Evolutionary conservation across 2,797 vertebrate genomes (phyloP), one percentile per base, ranked within the genome.

Genomic region (Labroides dimidiatus): DNA sequence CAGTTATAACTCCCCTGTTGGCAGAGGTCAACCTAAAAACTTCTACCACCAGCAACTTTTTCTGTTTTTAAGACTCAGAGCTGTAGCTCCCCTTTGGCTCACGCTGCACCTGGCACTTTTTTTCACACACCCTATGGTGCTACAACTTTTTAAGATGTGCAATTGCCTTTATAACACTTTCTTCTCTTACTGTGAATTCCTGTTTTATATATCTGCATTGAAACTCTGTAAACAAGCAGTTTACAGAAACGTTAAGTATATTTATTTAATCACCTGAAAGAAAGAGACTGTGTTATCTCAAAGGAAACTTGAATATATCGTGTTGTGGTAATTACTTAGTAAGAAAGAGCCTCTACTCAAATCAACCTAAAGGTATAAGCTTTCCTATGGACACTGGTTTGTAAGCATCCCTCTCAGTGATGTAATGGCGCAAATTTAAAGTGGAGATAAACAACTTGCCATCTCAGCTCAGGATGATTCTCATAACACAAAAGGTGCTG

Each of bases 361-460:
- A 48, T n/a, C 37, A 64, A 65, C 14, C 2, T 10, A 52, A 27
- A 56, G 36, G 50, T 37, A 36, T 39, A 56, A 12, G 12, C 50
- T 36, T 70, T 71, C 27, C 19, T 12, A 36, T 27, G 52, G 66
- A 71, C 33, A 33, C 13, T 37, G 4, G 19, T 74, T 67, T 75
- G 47, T 66, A 59, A n/a, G 17, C 10, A 0, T 65, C 13, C 58
- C 19, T 49, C 71, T 39, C 48, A 56, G 36, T 78, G 69, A 82
- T 69, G 64, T 76, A 72, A 77, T 16, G 49, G 11, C 52, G 68
- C 36, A 27, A 49, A 64, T 59, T 24, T 41, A 78, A 68, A 60
- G 11, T 11, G 19, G 72, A 42, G 53, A 72, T 70, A 86, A 82
- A 83, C 75, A 82, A 76, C 54, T 69, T 79, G 73, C 72, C 57